Base-by-base conservation (phyloP, 2,113 vertebrate species). In the Numida meleagris region DNA sequence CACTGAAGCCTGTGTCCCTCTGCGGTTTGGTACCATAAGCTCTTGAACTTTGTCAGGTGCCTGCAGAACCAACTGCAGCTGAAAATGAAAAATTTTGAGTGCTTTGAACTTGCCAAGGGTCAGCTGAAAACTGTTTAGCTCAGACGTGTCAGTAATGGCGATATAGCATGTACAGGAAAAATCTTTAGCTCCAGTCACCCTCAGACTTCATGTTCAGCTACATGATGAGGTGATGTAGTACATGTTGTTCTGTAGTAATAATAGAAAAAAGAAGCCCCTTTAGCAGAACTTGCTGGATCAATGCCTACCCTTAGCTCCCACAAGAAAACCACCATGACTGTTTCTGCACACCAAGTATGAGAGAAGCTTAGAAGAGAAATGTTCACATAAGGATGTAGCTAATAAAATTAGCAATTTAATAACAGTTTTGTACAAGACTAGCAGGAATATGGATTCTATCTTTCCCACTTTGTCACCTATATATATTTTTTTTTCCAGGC, bases 11-110 rank as follows among this genome's bases (percentile, higher is more conserved):
- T 14, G 14, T 53, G 27, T 65, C 21, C 42, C 36, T 72, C 36
- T 90, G 51, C 18, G 31, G 31, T 76, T 65, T 90, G 53, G 27
- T 76, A 34, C 27, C 24, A 11, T 31, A 11, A 0, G 7, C 40
- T 92, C 20, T 38, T 27, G 19, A 55, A 33, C 6, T 43, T 27
- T 62, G 0, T 45, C 31, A 40, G 12, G 12, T 42, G n/a, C 40
- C 45, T 65, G 3, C 42, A 77, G 67, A 45, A 84, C 79, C 66
- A 24, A 42, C 21, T 68, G 34, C 40, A 50, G n/a, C 68, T 83
- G 42, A 55, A 94, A 95, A 89, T 55, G 21, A 91, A 73, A 90
- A 66, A 77, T 7, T 10, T 59, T 53, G 55, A 74, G 72, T 51
- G 63, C 63, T 89, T 46, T 74, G 87, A 91, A 63, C 68, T 89